Evolutionary conservation across 2,888 invertebrate species (phyloP).

Genomic region (Hypena proboscidalis): DNA sequence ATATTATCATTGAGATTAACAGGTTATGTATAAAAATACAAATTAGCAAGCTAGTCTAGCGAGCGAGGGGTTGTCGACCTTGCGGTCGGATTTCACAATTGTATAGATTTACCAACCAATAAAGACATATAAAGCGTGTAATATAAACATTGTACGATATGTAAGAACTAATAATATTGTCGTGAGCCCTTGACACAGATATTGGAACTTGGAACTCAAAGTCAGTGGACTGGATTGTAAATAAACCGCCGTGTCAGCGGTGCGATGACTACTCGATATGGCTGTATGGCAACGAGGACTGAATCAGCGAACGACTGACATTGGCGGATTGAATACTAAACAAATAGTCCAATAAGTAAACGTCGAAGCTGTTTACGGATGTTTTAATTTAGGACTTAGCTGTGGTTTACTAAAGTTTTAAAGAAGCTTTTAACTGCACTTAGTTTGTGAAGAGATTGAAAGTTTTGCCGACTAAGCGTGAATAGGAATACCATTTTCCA

Average conservation of each 20-base stretch:
- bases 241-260: slow-evolving; percentile 51
- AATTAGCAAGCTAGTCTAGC: slow-evolving; percentile 22
- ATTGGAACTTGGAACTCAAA: slow-evolving; percentile 61
- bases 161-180: slow-evolving; percentile 30
- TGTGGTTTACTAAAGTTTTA: background rate
- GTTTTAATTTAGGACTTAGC: slow-evolving; percentile 5
- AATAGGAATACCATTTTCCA: too few relatives aligned
- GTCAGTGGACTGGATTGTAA: slow-evolving; percentile 57
- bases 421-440: too few relatives aligned
- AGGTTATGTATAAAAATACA: slow-evolving; percentile 20
- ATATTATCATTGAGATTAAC: slow-evolving; percentile 18
- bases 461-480: too few relatives aligned
- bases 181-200: slow-evolving; percentile 62
- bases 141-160: slow-evolving; percentile 30
- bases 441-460: too few relatives aligned
- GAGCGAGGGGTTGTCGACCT: slow-evolving; percentile 36
- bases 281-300: slow-evolving; percentile 49
- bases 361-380: slow-evolving; percentile 20
- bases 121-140: slow-evolving; percentile 24
- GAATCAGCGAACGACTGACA: slow-evolving; percentile 22
- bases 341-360: slow-evolving; percentile 23
- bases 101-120: slow-evolving; percentile 29
- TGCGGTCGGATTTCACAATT: slow-evolving; percentile 34
- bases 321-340: slow-evolving; percentile 25
- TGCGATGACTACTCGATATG: slow-evolving; percentile 52